Evolutionary conservation across 2,113 vertebrate genomes (phyloP).

Genomic region (Nothoprocta perdicaria): DNA sequence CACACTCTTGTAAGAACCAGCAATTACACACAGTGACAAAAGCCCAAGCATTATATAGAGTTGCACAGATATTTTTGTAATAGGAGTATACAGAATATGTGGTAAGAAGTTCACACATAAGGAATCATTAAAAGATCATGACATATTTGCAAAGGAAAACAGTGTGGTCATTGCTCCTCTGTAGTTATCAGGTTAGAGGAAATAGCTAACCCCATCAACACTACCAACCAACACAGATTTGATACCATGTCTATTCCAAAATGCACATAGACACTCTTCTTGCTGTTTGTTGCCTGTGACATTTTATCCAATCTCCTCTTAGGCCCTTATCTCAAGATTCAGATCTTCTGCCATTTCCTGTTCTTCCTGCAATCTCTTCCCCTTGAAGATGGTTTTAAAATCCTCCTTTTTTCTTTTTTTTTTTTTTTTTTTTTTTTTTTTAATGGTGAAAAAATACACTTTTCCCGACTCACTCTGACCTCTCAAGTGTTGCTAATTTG

Average conservation of each 20-base stretch:
- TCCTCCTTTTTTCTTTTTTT: background rate
- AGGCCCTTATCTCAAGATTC: constrained; percentile 65
- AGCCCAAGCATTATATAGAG: background rate
- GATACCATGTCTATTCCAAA: background rate
- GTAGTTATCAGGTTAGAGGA: background rate
- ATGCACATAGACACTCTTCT: constrained; percentile 19
- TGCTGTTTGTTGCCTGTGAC: constrained; percentile 26
- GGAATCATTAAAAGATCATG: background rate
- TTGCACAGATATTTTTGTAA: background rate
- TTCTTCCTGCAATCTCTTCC: constrained; percentile 60
- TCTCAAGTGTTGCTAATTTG: constrained; percentile 69
- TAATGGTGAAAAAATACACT: constrained; percentile 42
- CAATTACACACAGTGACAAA: background rate
- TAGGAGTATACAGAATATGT: background rate
- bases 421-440: background rate
- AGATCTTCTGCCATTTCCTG: constrained; percentile 55
- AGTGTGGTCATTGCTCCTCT: background rate
- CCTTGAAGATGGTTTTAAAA: constrained; percentile 56
- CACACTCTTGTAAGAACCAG: background rate
- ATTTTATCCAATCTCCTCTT: constrained; percentile 63
- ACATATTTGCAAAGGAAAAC: background rate
- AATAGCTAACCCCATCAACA: background rate
- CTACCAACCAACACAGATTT: background rate
- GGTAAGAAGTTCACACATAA: rapidly evolving
- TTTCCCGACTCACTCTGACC: constrained; percentile 64